Percentiles rank a stretch among this genome's conserved stretches.
These are phyloP conservation scores for Magallana nippona DNA, from an alignment of 2,888 invertebrate species.

Conservation along the genomic window DNA sequence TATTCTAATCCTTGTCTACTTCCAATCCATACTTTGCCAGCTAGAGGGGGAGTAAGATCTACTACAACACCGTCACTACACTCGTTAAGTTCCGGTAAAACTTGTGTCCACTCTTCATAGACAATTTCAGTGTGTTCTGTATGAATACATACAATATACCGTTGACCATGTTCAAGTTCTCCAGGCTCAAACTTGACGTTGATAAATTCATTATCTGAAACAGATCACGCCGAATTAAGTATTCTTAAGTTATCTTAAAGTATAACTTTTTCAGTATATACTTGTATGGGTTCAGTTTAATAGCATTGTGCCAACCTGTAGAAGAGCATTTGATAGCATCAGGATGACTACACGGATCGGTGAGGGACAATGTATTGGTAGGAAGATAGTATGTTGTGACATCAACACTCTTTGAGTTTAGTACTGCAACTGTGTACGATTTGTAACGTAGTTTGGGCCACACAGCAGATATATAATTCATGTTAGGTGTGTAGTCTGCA, in stretches of 20 bases:
- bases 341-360: slow-evolving; percentile 47
- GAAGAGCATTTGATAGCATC: slow-evolving; percentile 42
- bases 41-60: slow-evolving; percentile 50
- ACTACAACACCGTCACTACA: slow-evolving; percentile 53
- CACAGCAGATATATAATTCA: slow-evolving; percentile 41
- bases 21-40: slow-evolving; percentile 52
- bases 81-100: slow-evolving; percentile 46
- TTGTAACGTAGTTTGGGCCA: slow-evolving; percentile 42
- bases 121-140: slow-evolving; percentile 33
- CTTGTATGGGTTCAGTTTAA: too few relatives aligned
- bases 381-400: slow-evolving; percentile 39
- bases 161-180: slow-evolving; percentile 28
- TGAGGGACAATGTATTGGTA: background rate
- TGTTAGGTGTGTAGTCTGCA: slow-evolving; percentile 47
- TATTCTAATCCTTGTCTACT: slow-evolving; percentile 38
- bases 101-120: slow-evolving; percentile 43
- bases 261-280: too few relatives aligned
- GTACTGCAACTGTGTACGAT: slow-evolving; percentile 37
- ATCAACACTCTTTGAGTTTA: slow-evolving; percentile 39
- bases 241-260: too few relatives aligned
- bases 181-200: slow-evolving; percentile 36
- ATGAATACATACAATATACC: slow-evolving; percentile 41
- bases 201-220: slow-evolving; percentile 28
- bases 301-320: slow-evolving; percentile 3
- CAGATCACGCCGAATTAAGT: background rate